Percentiles rank a stretch among this genome's conserved stretches.
Conservation (phyloP, 2,797 vertebrate genomes). For the Clarias pachynema region DNA sequence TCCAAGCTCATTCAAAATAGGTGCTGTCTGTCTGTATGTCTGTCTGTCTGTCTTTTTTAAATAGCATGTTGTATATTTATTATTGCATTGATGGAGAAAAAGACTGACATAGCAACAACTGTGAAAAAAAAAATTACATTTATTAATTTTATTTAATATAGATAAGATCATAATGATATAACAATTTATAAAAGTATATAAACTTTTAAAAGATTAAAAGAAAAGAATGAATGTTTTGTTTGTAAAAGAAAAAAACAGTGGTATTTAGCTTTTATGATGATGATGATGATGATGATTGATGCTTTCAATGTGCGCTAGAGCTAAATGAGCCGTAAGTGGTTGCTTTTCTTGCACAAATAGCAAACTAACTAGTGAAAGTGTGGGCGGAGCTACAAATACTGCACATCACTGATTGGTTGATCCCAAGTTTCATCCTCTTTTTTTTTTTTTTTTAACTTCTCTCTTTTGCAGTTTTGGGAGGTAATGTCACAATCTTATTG, state of each 20-base stretch:
- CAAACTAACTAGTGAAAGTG: neutral
- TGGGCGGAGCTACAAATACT: neutral
- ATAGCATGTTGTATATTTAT: conserved; percentile 28
- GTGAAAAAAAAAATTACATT: conserved; percentile 4
- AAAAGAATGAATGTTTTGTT: neutral
- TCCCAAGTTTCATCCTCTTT: neutral
- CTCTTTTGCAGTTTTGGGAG: conserved; percentile 1
- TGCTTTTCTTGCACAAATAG: neutral
- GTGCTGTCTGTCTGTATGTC: neutral
- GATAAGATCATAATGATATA: neutral
- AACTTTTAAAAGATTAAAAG: neutral
- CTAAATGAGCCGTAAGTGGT: neutral
- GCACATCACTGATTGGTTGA: neutral
- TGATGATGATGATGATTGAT: conserved; percentile 4
- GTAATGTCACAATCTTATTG: neutral
- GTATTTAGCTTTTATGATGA: neutral
- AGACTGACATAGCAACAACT: neutral
- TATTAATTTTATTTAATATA: neutral
- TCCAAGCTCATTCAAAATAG: neutral
- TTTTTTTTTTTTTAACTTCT: neutral
- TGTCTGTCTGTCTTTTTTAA: neutral
- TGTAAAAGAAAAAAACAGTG: neutral
- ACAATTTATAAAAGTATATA: neutral
- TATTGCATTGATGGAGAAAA: neutral
- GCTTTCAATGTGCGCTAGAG: neutral